Conservation (phyloP, 1,140 invertebrate genomes). For the Phenacoccus solenopsis region DNA sequence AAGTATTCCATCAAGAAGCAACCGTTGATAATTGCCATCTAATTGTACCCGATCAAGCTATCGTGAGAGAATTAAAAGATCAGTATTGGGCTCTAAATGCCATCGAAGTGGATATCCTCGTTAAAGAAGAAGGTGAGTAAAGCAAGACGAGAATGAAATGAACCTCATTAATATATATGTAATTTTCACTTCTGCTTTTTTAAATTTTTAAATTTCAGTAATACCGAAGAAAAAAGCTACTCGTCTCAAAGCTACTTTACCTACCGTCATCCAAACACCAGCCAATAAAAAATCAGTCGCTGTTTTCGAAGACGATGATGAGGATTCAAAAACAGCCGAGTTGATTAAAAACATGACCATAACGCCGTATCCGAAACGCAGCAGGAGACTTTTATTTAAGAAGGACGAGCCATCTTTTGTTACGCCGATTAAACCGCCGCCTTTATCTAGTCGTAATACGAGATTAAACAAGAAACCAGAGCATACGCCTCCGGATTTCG, state of each 20-base stretch:
- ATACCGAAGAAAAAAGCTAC: too few species aligned
- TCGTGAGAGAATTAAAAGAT: neutral
- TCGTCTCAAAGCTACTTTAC: too few species aligned
- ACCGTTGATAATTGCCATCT: neutral
- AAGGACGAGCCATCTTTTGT: neutral
- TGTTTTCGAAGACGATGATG: neutral
- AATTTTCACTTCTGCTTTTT: too few species aligned
- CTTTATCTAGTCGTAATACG: neutral
- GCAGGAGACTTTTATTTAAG: neutral
- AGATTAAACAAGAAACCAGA: neutral
- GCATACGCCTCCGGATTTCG: neutral
- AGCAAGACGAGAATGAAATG: neutral
- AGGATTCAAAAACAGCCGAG: neutral
- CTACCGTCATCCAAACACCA: neutral
- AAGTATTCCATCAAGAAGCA: neutral
- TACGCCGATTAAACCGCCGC: neutral
- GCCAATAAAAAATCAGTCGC: neutral
- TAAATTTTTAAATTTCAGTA: too few species aligned
- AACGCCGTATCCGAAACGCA: neutral
- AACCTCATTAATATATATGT: too few species aligned
- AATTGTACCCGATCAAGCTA: neutral
- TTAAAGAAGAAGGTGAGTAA: neutral
- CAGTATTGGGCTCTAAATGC: neutral
- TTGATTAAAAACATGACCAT: neutral
- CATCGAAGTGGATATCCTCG: neutral